phyloP scores from a whole-genome alignment of 1,140 invertebrate species.

The Drosophila pandora region DNA sequence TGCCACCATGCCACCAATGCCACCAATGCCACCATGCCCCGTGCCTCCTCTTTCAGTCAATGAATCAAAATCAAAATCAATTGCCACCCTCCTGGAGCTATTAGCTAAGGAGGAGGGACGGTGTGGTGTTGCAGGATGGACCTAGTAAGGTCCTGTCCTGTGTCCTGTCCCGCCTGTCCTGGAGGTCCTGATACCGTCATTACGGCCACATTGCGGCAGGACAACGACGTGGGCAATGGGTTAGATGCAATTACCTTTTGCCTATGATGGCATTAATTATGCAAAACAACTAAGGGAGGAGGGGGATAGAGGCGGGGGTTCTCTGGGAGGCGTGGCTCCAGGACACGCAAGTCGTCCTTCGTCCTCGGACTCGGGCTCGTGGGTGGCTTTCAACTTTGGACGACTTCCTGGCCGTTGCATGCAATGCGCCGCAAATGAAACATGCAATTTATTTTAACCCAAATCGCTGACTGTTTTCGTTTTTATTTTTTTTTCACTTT shows the following conservation, averaged over 20 bases:
- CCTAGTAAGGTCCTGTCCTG: not conserved
- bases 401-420: slow-evolving; percentile 58
- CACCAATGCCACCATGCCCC: too few species aligned
- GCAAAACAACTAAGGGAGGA: slow-evolving; percentile 56
- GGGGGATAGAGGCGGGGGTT: not conserved
- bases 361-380: not conserved
- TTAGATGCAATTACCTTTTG: slow-evolving; percentile 65
- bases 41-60: slow-evolving; percentile 4
- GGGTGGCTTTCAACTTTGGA: slow-evolving; percentile 13
- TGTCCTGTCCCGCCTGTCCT: not conserved
- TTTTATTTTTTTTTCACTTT: not conserved
- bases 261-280: slow-evolving; percentile 78
- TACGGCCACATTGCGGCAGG: slow-evolving; percentile 68
- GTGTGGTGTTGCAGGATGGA: too few species aligned
- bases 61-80: slow-evolving; percentile 73
- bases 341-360: slow-evolving; percentile 17
- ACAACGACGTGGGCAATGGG: slow-evolving; percentile 34
- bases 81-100: slow-evolving; percentile 36
- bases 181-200: slow-evolving; percentile 57
- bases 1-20: too few species aligned
- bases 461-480: slow-evolving; percentile 39
- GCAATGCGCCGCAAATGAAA: slow-evolving; percentile 51
- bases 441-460: slow-evolving; percentile 76
- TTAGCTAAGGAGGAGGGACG: not conserved
- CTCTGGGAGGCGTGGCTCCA: not conserved